A percentile compares a stretch with the other conserved stretches of the same genome.
These are phyloP conservation scores for Thyatira batis DNA, from an alignment of 2,888 invertebrate genomes.

Conservation along the genomic window DNA sequence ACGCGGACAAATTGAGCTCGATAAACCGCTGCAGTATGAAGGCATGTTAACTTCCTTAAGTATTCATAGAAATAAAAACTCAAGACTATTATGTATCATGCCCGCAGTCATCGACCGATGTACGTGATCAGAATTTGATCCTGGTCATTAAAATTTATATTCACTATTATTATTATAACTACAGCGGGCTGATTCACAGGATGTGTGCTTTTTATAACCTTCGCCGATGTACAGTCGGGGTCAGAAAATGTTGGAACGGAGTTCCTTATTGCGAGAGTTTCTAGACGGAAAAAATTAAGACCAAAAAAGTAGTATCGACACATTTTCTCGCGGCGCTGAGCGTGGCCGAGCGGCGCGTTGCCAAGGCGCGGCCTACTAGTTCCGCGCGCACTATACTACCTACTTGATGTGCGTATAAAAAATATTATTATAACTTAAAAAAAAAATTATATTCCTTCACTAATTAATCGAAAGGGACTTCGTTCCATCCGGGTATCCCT, in stretches of 20 bases:
- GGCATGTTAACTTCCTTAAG: neutral
- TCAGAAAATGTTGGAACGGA: too few species aligned
- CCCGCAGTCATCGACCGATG: conserved; percentile 6
- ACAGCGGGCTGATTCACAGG: neutral
- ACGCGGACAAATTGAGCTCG: too few species aligned
- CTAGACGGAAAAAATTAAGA: too few species aligned
- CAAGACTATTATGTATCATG: conserved; percentile 8
- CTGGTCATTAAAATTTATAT: conserved; percentile 1
- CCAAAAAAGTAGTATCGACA: too few species aligned
- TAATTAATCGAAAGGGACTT: too few species aligned
- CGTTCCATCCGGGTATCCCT: too few species aligned
- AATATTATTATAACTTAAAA: neutral
- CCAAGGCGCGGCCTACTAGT: too few species aligned
- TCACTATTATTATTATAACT: neutral
- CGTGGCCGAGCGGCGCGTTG: too few species aligned
- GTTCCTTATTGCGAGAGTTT: too few species aligned
- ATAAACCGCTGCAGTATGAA: neutral
- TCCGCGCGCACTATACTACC: too few species aligned
- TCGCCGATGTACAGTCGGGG: too few species aligned
- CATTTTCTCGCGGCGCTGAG: too few species aligned
- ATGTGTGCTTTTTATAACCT: neutral
- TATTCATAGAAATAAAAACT: conserved; percentile 6
- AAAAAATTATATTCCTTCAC: neutral
- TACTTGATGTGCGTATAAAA: neutral
- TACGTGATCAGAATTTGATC: conserved; percentile 6